Conservation (phyloP, 2,888 invertebrate genomes). For the Congeria kusceri region DNA sequence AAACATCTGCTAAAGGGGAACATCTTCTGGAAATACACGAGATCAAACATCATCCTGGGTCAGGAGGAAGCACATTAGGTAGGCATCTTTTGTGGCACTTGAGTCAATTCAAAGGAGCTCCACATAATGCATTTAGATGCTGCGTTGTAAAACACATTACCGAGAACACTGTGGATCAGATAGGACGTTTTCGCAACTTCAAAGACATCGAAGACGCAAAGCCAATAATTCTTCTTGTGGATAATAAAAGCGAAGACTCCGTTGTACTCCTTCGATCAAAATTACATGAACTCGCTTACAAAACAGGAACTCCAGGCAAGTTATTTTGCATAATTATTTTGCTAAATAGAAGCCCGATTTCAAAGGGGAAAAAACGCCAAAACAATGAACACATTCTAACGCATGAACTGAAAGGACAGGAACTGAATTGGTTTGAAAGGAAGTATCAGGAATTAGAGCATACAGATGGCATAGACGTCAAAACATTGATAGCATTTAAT, state of each 20-base stretch:
- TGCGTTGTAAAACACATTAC: slow-evolving; percentile 36
- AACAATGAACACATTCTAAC: slow-evolving; percentile 4
- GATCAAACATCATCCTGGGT: slow-evolving; percentile 44
- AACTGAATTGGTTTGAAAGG: slow-evolving; percentile 46
- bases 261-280: slow-evolving; percentile 18
- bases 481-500: slow-evolving; percentile 50
- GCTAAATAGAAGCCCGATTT: slow-evolving; percentile 31
- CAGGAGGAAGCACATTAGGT: slow-evolving; percentile 48
- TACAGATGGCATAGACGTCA: slow-evolving; percentile 21
- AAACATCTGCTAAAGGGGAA: slow-evolving; percentile 17
- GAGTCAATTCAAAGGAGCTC: slow-evolving; percentile 33
- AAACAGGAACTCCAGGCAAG: slow-evolving; percentile 27
- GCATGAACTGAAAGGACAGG: slow-evolving; percentile 27
- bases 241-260: slow-evolving; percentile 40
- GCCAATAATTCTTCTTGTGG: slow-evolving; percentile 30
- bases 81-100: slow-evolving; percentile 41
- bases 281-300: slow-evolving; percentile 33
- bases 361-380: neutral
- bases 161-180: slow-evolving; percentile 33
- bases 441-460: slow-evolving; percentile 44
- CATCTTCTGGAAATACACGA: slow-evolving; percentile 23
- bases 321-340: slow-evolving; percentile 41
- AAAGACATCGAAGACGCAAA: slow-evolving; percentile 34
- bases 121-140: slow-evolving; percentile 34
- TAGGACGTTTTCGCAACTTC: slow-evolving; percentile 32